phyloP scores from a whole-genome alignment of 2,888 invertebrate species.

The Octonoba sinensis region DNA sequence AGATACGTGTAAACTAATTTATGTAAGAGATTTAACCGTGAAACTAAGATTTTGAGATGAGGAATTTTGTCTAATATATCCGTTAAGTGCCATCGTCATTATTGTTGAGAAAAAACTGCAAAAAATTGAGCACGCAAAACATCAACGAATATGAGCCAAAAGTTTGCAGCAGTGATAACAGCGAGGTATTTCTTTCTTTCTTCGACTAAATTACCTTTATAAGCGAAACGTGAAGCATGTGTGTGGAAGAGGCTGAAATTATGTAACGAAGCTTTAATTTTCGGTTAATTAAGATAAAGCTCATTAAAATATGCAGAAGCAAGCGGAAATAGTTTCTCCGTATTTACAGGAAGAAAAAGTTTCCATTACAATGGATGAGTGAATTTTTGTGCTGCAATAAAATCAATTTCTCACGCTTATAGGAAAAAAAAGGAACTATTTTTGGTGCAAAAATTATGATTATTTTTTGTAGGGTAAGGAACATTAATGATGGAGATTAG shows the following conservation, averaged over 20 bases:
- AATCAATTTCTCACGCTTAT: neutral
- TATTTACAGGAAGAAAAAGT: conserved; percentile 16
- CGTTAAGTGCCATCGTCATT: no score
- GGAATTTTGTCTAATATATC: no score
- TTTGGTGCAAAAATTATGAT: no score
- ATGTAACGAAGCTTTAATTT: conserved; percentile 43
- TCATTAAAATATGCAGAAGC: conserved; percentile 44
- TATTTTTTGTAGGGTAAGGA: no score
- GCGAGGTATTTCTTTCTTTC: conserved; percentile 13
- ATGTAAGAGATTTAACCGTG: no score
- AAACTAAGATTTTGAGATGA: no score
- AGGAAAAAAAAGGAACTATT: neutral
- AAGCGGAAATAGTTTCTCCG: conserved; percentile 18
- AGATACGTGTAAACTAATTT: no score
- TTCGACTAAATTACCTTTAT: conserved; percentile 46
- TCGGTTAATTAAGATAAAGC: conserved; percentile 39
- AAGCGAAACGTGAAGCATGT: conserved; percentile 4
- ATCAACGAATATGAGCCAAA: conserved; percentile 1
- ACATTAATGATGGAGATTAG: no score
- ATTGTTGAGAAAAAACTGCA: neutral
- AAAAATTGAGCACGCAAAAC: neutral
- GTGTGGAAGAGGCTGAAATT: conserved; percentile 11
- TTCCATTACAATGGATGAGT: conserved; percentile 20
- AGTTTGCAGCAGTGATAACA: conserved; percentile 20
- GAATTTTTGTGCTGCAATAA: conserved; percentile 11